Percentiles rank a stretch among this genome's conserved stretches.
Conservation (phyloP, 2,797 vertebrate genomes). For the Anableps anableps region DNA sequence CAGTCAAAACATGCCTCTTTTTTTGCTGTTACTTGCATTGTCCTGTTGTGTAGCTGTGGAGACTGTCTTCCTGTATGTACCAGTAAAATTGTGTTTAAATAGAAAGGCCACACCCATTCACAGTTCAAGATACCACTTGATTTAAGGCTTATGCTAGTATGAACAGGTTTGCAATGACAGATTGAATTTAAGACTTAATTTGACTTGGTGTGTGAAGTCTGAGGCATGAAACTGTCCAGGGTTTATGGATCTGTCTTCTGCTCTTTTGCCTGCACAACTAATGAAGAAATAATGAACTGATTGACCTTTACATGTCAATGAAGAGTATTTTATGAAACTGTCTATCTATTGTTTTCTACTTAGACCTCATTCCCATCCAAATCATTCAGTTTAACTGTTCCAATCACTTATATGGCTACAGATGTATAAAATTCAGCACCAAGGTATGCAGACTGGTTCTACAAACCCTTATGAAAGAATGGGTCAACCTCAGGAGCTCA, state of each 20-base stretch:
- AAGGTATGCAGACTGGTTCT: not conserved
- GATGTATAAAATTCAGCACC: not conserved
- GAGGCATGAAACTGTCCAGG: not conserved
- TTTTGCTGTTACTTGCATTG: too few species aligned
- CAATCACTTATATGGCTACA: not conserved
- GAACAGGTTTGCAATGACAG: not conserved
- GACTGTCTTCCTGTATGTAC: not conserved
- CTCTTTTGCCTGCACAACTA: not conserved
- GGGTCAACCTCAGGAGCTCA: not conserved
- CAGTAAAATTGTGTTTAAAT: not conserved
- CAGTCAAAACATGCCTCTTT: not conserved
- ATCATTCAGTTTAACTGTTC: not conserved
- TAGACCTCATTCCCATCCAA: not conserved
- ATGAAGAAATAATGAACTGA: not conserved
- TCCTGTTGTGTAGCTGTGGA: not conserved
- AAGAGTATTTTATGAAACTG: not conserved
- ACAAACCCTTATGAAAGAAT: not conserved
- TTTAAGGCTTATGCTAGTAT: not conserved
- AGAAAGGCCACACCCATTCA: not conserved
- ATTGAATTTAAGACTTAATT: not conserved
- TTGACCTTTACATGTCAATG: not conserved
- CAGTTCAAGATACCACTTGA: not conserved
- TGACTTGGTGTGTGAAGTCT: not conserved
- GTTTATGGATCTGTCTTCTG: not conserved
- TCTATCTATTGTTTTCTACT: not conserved